phyloP scores from a whole-genome alignment of 2,888 invertebrate species.

The Gymnocheta viridis region DNA sequence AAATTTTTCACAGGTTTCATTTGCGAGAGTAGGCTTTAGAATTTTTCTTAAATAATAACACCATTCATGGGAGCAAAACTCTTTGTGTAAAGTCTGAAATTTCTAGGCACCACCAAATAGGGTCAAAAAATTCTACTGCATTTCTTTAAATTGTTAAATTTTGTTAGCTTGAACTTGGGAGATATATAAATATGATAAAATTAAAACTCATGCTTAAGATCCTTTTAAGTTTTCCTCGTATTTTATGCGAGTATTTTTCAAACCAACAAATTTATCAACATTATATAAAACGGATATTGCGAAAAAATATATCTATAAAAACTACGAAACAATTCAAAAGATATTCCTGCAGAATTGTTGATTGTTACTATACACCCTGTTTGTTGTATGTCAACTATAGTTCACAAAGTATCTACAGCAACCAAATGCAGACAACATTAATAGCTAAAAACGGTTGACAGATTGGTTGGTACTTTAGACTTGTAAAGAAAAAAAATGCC shows the following conservation, averaged over 20 bases:
- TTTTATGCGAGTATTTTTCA: not conserved
- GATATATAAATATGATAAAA: no score
- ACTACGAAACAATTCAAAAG: not conserved
- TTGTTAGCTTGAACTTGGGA: no score
- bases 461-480: conserved; percentile 40
- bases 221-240: not conserved
- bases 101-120: no score
- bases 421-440: conserved; percentile 31
- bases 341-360: conserved; percentile 9
- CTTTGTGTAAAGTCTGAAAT: no score
- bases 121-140: no score
- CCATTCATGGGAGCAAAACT: no score
- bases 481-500: not conserved
- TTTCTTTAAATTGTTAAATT: no score
- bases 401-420: conserved; percentile 25
- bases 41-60: not conserved
- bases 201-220: no score
- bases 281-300: not conserved
- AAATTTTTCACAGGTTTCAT: not conserved
- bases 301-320: not conserved
- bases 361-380: conserved; percentile 22
- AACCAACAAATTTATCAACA: conserved; percentile 15
- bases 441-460: conserved; percentile 48
- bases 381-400: conserved; percentile 18
- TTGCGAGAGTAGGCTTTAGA: not conserved